Base-by-base conservation (phyloP, 1,140 invertebrate species). In the Ceratitis capitata region DNA sequence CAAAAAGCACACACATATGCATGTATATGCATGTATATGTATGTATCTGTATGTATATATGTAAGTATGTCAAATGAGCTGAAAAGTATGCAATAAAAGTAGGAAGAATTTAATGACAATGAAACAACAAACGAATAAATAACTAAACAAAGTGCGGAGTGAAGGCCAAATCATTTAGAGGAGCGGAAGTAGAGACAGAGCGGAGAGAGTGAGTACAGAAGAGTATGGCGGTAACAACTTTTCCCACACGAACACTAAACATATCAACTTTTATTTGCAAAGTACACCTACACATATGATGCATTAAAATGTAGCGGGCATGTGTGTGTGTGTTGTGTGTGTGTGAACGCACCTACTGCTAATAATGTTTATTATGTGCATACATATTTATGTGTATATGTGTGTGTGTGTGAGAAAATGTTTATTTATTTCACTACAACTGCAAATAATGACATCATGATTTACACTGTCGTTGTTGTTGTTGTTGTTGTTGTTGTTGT, bases 381-480 rank as follows among this genome's bases (percentile, higher is more conserved):
- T 47, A 6, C 19, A 10, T 32, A 1, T 61, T 0, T 26, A 14
- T 64, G 56, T 61, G 23, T 29, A n/a, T 29, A 26, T 61, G 26
- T 32, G 14, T 26, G 6, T 16, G 10, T 74, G 69, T 10, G 32
- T n/a, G 10, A 23, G n/a, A 78, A 45, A 78, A 78, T 78, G 39
- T 45, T n/a, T 78, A 78, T 45, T 78, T 45, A 78, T 78, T 78
- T 78, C n/a, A 12, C 39, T 78, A 78, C 69, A 78, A 78, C 69
- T 78, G 69, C 69, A 78, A 78, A 78, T 78, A 78, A 78, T 78
- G 69, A 78, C 69, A 78, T 78, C 35, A 78, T 78, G 69, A 78
- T 26, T 45, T 39, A 39, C 42, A 26, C n/a, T 61, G 23, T n/a
- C 23, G 23, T 26, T 61, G 23, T 9, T n/a, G n/a, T 61, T 29